These are phyloP conservation scores for Eutrigla gurnardus DNA, from an alignment of 2,797 vertebrate genomes.

Conservation along the genomic window DNA sequence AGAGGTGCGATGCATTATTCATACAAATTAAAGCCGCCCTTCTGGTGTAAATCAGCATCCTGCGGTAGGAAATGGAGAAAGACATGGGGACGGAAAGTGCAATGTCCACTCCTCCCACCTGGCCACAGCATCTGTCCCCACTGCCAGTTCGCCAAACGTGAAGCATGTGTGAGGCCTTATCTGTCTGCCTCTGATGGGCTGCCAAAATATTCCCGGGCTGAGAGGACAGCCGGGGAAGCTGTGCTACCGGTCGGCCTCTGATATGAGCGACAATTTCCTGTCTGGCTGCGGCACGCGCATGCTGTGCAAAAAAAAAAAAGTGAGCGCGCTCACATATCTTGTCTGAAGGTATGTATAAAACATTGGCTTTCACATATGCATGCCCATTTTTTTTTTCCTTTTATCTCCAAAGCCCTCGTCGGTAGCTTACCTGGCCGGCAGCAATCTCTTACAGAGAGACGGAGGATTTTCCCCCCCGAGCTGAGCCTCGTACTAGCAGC, in stretches of 20 bases:
- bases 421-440: constrained; percentile 28
- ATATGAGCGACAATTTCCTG: constrained; percentile 68
- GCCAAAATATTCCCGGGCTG: constrained; percentile 64
- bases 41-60: constrained; percentile 64
- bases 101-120: constrained; percentile 67
- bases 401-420: constrained; percentile 41
- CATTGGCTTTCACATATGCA: constrained; percentile 12
- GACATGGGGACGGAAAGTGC: constrained; percentile 56
- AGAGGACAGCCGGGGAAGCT: constrained; percentile 55
- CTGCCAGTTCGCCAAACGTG: constrained; percentile 65
- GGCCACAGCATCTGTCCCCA: constrained; percentile 68
- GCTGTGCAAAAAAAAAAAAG: neutral
- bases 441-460: constrained; percentile 38
- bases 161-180: constrained; percentile 71
- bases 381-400: constrained; percentile 2
- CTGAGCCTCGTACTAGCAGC: constrained; percentile 44
- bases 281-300: constrained; percentile 27
- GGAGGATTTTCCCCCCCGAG: constrained; percentile 28
- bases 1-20: constrained; percentile 62
- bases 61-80: constrained; percentile 61
- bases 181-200: constrained; percentile 71
- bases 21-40: constrained; percentile 68
- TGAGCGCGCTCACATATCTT: neutral
- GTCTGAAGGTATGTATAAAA: constrained; percentile 34
- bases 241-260: constrained; percentile 45